Evolutionary conservation across 2,797 vertebrate species (phyloP), one percentile per base, ranked within the genome.

Genomic region (Myoxocephalus aenaeus): DNA sequence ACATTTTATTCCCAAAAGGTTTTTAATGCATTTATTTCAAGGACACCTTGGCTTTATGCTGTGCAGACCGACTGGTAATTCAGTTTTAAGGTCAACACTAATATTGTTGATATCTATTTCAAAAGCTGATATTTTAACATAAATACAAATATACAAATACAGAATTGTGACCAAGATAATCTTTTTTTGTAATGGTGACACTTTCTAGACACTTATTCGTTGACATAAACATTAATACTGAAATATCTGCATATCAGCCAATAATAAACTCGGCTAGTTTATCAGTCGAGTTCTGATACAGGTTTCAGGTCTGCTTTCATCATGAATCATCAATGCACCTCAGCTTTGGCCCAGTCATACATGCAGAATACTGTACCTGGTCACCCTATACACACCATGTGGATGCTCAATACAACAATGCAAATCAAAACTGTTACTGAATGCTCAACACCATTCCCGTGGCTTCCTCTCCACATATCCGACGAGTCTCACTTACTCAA

Each of bases 11-110:
- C 11, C 25, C 12, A 32, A 44, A 68, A 11, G 25, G 20, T n/a
- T 63, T 63, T 42, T 7, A 51, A 51, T 50, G 46, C 48, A n/a
- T 50, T 50, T 20, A 0, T 38, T 38, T 32, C 12, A 20, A 29
- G 44, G 44, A 62, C 29, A 17, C 14, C 32, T 1, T 5, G 8
- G 11, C 4, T 56, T 64, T 34, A 18, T 11, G 3, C 65, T 54
- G 6, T 14, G 1, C 13, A 34, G 3, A 12, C 8, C 1, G 9
- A 46, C n/a, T 65, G 2, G 2, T 1, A 0, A 22, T 0, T 46
- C 25, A 34, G 40, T 29, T 66, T 54, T 10, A 1, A 69, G 32
- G 73, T 6, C 15, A 51, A 53, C 6, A 59, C 18, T 6, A 63
- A 29, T 40, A 0, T 48, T 18, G 2, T 17, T 22, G 27, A 34